phyloP scores from a whole-genome alignment of 2,797 vertebrate genomes.

The Spinus pinus region DNA sequence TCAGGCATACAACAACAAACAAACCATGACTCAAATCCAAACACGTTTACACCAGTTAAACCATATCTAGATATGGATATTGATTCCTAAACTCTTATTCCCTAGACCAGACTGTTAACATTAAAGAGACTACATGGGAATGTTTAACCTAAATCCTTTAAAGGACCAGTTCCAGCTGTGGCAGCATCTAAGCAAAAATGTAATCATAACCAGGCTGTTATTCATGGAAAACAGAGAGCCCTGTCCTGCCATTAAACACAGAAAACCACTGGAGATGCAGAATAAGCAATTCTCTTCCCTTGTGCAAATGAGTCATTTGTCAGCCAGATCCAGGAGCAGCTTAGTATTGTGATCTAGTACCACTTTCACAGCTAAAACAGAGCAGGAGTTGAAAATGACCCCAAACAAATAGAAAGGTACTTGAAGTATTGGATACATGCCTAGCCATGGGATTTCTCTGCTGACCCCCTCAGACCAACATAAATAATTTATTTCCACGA shows the following conservation, averaged over 20 bases:
- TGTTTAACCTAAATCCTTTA: neutral
- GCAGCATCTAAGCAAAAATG: neutral
- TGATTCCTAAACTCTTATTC: neutral
- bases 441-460: neutral
- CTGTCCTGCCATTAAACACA: neutral
- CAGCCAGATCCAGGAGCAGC: neutral
- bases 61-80: neutral
- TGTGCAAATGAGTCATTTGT: neutral
- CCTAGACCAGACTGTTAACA: neutral
- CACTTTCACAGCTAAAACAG: neutral
- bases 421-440: neutral
- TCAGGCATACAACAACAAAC: neutral
- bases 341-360: neutral
- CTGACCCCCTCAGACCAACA: neutral
- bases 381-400: neutral
- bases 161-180: neutral
- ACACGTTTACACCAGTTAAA: neutral
- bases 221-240: neutral
- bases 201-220: neutral
- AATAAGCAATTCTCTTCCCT: neutral
- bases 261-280: neutral
- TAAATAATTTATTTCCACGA: constrained; percentile 6
- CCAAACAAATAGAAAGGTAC: neutral
- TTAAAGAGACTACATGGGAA: neutral
- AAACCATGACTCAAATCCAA: neutral